Base-by-base conservation (phyloP, 2,888 invertebrate species). In the Drosophila fulvimacula region DNA sequence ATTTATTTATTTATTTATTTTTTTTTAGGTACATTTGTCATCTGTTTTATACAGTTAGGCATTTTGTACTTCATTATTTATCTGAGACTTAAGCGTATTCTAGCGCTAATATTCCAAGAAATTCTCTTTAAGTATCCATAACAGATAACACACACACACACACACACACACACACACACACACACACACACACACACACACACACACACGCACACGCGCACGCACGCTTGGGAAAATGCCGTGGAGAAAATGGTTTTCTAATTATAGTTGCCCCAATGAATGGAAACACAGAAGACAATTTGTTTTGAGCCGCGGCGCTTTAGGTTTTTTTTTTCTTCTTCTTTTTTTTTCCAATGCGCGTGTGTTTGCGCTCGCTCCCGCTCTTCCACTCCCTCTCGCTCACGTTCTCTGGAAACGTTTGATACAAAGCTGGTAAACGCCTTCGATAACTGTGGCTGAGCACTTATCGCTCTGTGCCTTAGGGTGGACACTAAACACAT, bases 201-300 rank as follows among this genome's bases (percentile, higher is more conserved):
- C n/a, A n/a, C n/a, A n/a, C n/a, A n/a, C n/a, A n/a, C n/a, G n/a
- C n/a, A n/a, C n/a, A n/a, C n/a, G n/a, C 15, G 1, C 27, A 30
- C n/a, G 41, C 48, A 69, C 46, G 38, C 36, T 55, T 53, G 61
- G 53, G 65, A 64, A 71, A 71, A 71, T 71, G 64, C 53, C 49
- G n/a, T 32, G 5, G 46, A 51, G 65, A 71, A 72, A 71, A 71
- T 72, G 72, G 36, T 75, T 76, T 73, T 72, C 73, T 77, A 77
- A 75, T 75, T 77, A 78, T 77, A 75, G 75, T 72, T 73, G 75
- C 73, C 73, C 78, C 76, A 78, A 59, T 78, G 69, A 73, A 61
- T 73, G 42, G 61, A 69, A 57, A 58, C 63, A 74, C n/a, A n/a
- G n/a, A n/a, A n/a, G 61, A 77, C 78, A 75, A 64, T 78, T 77